Evolutionary conservation across 2,113 vertebrate genomes (phyloP).

Genomic region (Myocastor coypus): DNA sequence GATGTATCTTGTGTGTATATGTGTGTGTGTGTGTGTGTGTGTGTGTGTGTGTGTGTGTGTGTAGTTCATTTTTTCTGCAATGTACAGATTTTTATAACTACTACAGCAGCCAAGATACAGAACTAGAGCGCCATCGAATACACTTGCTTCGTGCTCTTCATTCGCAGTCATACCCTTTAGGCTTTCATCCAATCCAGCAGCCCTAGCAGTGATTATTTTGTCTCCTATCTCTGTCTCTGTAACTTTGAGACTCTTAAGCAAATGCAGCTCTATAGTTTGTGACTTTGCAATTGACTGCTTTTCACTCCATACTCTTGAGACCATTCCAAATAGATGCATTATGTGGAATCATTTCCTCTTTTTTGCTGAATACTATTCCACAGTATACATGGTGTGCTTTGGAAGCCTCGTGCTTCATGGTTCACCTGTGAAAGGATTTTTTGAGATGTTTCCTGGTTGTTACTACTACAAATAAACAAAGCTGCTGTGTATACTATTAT

Average conservation of each 20-base stretch:
- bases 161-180: too few relatives aligned
- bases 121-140: not conserved
- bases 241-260: not conserved
- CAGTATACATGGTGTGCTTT: fast-evolving
- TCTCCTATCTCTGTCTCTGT: not conserved
- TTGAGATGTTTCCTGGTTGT: not conserved
- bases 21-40: too few relatives aligned
- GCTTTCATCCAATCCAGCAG: too few relatives aligned
- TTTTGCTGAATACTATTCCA: not conserved
- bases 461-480: not conserved
- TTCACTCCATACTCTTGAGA: not conserved
- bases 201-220: too few relatives aligned
- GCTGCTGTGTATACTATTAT: not conserved
- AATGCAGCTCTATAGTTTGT: not conserved
- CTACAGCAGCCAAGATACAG: fast-evolving
- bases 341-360: not conserved
- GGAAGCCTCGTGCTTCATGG: not conserved
- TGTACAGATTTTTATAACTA: not conserved
- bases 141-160: not conserved
- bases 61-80: not conserved
- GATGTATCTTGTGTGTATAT: fast-evolving
- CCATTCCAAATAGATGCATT: not conserved
- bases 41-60: too few relatives aligned
- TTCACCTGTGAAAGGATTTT: not conserved
- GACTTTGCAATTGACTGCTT: not conserved